Evolutionary conservation across 2,797 vertebrate species (phyloP), one percentile per base, ranked within the genome.

Genomic region (Hapalemur alaotrensis): DNA sequence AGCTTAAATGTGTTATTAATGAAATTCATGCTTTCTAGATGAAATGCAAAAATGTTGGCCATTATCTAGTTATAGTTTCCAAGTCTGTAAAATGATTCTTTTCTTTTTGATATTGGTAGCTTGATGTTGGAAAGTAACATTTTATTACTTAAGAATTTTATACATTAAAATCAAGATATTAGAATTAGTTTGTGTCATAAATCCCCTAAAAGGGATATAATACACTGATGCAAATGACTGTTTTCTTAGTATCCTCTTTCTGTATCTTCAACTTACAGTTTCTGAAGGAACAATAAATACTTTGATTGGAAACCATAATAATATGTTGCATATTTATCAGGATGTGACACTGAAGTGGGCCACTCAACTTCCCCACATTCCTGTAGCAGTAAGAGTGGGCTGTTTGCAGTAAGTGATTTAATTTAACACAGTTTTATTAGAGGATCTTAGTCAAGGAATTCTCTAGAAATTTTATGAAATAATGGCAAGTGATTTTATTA

Each of bases 261-360:
- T 94, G 2, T 98, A 0, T 98, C 82, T 98, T 97, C 89, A 86
- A 75, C 52, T 83, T 91, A 89, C 98, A 99, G 99, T 99, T 97
- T 99, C 97, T 41, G 99, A 99, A 97, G 99, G 99, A 98, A 99
- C 99, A 69, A 98, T 98, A 98, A 99, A 99, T 98, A 98, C 99
- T 96, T 98, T 99, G 97, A 98, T 99, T 86, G 99, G 99, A 91
- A 99, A 99, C 98, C 99, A 99, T 95, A 99, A 98, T 97, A 99
- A 98, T 97, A 99, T 99, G 99, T 98, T 99, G 98, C 99, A 99
- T 97, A 97, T 99, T 95, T 99, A 99, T 98, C 99, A 99, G 98
- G 99, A 99, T 48, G 98, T 99, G 96, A 99, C 99, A 4, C 98
- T 99, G 97, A 99, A 99, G 98, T 99, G 99, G 99, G 99, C 99